These are phyloP conservation scores for Natrix natrix DNA, from an alignment of 2,797 vertebrate genomes.

Conservation along the genomic window DNA sequence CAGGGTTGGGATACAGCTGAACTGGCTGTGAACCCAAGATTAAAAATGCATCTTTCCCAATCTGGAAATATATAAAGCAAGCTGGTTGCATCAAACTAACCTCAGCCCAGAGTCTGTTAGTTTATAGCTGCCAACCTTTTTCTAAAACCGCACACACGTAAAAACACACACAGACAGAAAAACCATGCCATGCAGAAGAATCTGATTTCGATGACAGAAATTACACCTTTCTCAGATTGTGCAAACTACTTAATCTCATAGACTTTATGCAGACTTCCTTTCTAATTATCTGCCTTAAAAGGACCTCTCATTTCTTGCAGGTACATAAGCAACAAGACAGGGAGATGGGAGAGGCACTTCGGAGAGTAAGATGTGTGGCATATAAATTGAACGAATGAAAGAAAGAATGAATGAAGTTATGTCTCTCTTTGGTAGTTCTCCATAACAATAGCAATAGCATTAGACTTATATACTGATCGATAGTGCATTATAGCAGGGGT, in stretches of 20 bases:
- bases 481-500: too few species aligned
- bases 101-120: background rate
- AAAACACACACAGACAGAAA: background rate
- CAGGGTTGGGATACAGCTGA: background rate
- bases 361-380: too few species aligned
- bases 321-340: background rate
- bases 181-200: background rate
- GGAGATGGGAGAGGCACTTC: background rate
- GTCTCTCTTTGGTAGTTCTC: background rate
- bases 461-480: too few species aligned
- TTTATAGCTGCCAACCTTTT: too few species aligned
- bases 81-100: background rate
- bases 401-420: too few species aligned
- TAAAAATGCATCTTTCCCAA: background rate
- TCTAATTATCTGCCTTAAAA: slow-evolving; percentile 1
- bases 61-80: background rate
- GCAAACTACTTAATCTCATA: background rate
- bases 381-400: too few species aligned
- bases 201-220: background rate
- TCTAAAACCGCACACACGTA: too few species aligned
- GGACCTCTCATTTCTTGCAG: background rate
- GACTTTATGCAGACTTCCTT: background rate
- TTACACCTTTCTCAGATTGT: background rate
- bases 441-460: background rate
- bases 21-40: background rate